A percentile compares a stretch with the other conserved stretches of the same genome.
Evolutionary conservation across 2,888 invertebrate genomes (phyloP).

Genomic region (Caenorhabditis uteleia): DNA sequence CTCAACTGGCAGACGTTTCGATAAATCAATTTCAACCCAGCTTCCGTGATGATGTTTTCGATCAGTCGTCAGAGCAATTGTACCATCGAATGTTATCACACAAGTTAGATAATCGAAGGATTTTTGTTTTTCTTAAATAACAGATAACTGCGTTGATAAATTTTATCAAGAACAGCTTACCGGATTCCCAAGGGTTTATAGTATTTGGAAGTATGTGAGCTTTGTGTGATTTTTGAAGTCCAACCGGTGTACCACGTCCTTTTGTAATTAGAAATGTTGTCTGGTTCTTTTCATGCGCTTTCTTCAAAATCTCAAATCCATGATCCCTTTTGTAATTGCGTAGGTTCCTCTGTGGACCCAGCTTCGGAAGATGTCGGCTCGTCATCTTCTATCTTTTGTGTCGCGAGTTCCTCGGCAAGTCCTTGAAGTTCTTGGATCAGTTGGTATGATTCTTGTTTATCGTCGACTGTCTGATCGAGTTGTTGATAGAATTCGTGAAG

Average conservation of each 20-base stretch:
- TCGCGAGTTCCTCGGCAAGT: conserved; percentile 18
- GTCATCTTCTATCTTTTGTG: conserved; percentile 8
- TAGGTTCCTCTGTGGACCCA: conserved; percentile 3
- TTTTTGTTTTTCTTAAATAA: neutral
- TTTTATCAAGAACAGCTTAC: neutral
- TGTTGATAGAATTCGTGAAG: conserved; percentile 31
- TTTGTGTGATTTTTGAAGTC: conserved; percentile 17
- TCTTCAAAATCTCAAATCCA: conserved; percentile 11
- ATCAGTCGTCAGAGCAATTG: conserved; percentile 12
- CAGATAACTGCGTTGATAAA: neutral
- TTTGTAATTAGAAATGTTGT: conserved; percentile 6
- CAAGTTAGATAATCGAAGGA: conserved; percentile 8
- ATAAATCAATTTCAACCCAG: conserved; percentile 20
- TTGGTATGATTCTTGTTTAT: conserved; percentile 15
- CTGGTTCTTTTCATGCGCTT: conserved; percentile 8
- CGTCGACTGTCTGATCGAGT: conserved; percentile 21
- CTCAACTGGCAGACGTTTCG: conserved; percentile 18
- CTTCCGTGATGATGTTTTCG: conserved; percentile 10
- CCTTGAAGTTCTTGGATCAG: conserved; percentile 26
- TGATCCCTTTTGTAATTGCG: conserved; percentile 8
- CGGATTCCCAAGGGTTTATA: conserved; percentile 13
- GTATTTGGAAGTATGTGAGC: conserved; percentile 18
- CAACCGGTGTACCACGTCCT: conserved; percentile 11
- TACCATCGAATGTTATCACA: conserved; percentile 28
- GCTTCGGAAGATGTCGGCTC: conserved; percentile 4